These are phyloP conservation scores for Acanthaster planci DNA, from an alignment of 35 echinoderm and acorn worm genomes.

Conservation along the genomic window DNA sequence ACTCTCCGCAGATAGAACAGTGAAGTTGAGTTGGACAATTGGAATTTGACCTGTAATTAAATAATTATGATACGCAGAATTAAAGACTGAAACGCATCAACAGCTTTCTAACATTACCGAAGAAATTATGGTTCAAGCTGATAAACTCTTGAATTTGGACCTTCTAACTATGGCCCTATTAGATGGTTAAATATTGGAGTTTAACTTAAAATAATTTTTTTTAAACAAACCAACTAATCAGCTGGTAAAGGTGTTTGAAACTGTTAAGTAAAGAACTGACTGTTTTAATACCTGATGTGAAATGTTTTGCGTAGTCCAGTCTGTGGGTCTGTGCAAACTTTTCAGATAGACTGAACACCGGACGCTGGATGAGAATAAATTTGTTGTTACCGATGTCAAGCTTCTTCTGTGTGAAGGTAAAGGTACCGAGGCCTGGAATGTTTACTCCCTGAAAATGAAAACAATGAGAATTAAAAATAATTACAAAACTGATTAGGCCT, in stretches of 20 bases:
- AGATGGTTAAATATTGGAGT: too few relatives aligned
- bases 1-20: slow-evolving; percentile 82
- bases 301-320: slow-evolving; percentile 83
- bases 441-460: slow-evolving; percentile 76
- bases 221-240: too few relatives aligned
- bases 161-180: too few relatives aligned
- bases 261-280: too few relatives aligned
- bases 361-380: slow-evolving; percentile 92
- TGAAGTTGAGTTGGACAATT: slow-evolving; percentile 98
- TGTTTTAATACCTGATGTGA: slow-evolving; percentile 67
- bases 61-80: too few relatives aligned
- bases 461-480: neutral
- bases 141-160: too few relatives aligned
- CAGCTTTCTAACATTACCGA: too few relatives aligned
- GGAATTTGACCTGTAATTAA: slow-evolving; percentile 98
- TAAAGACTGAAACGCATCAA: too few relatives aligned
- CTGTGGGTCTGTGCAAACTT: slow-evolving; percentile 96
- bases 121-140: too few relatives aligned
- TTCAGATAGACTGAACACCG: slow-evolving; percentile 92
- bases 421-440: slow-evolving; percentile 87
- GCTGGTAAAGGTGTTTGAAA: too few relatives aligned
- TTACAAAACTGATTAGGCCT: neutral
- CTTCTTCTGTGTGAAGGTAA: slow-evolving; percentile 98
- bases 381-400: slow-evolving; percentile 98
- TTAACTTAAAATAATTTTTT: too few relatives aligned